Evolutionary conservation across 2,113 vertebrate species (phyloP).

Genomic region (Percopsis transmontana): DNA sequence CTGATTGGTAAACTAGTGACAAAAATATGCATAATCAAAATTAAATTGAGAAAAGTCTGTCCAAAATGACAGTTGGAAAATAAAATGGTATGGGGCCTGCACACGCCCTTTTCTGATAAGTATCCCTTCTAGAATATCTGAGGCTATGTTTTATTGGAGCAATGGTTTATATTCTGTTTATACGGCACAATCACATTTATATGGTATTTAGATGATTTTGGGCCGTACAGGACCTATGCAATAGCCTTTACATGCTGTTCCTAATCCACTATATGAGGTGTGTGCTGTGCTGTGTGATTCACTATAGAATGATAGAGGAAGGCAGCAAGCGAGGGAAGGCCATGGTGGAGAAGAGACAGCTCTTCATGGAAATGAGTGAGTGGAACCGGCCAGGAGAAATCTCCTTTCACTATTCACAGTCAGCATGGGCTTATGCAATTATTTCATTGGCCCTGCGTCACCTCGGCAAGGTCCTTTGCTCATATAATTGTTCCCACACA

Average conservation of each 20-base stretch:
- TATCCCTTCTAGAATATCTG: too few species aligned
- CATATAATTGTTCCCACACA: constrained; percentile 36
- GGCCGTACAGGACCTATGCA: constrained; percentile 6
- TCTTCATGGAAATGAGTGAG: constrained; percentile 99
- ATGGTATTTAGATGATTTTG: neutral
- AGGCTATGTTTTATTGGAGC: too few species aligned
- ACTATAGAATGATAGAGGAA: constrained; percentile 96
- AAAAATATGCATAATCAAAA: too few species aligned
- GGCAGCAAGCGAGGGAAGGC: constrained; percentile 91
- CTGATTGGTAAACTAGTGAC: too few species aligned
- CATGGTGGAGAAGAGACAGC: constrained; percentile 98
- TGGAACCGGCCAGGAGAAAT: constrained; percentile 56
- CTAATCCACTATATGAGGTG: constrained; percentile 6
- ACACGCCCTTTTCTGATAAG: too few species aligned
- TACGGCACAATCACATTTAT: neutral
- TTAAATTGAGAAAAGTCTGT: too few species aligned
- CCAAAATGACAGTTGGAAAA: too few species aligned
- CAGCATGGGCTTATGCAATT: constrained; percentile 9
- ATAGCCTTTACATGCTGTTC: constrained; percentile 8
- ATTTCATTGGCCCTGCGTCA: constrained; percentile 16
- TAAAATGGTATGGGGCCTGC: too few species aligned
- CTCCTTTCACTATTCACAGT: constrained; percentile 38
- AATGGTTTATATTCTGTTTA: too few species aligned
- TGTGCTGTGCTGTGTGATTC: constrained; percentile 48
- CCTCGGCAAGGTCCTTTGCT: constrained; percentile 31